These are phyloP conservation scores for Stegana nigrithorax DNA, from an alignment of 2,888 invertebrate species.

Conservation along the genomic window DNA sequence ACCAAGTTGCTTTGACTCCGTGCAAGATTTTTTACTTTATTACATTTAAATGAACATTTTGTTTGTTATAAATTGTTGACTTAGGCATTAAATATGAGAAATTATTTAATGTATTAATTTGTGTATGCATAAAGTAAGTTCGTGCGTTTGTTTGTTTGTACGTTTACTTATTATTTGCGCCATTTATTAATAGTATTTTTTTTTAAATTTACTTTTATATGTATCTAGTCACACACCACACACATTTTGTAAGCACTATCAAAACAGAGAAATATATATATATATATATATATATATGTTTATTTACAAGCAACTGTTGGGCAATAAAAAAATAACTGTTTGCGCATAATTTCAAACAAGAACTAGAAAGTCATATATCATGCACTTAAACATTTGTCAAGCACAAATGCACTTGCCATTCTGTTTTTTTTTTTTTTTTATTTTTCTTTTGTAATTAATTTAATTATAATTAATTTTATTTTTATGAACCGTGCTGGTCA, in stretches of 20 bases:
- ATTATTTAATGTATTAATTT: conserved; percentile 13
- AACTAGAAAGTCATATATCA: neutral
- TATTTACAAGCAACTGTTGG: too few species aligned
- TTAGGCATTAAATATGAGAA: conserved; percentile 23
- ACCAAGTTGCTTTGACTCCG: too few species aligned
- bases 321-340: conserved; percentile 23
- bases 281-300: too few species aligned
- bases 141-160: too few species aligned
- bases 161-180: too few species aligned
- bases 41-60: conserved; percentile 2
- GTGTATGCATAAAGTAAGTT: too few species aligned
- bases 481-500: neutral
- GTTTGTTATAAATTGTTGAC: neutral
- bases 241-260: neutral
- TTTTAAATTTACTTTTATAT: conserved; percentile 5
- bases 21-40: too few species aligned
- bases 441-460: neutral
- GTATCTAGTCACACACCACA: conserved; percentile 12
- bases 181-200: conserved; percentile 15
- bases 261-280: conserved; percentile 20
- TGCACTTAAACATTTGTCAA: conserved; percentile 12
- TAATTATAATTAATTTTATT: conserved; percentile 9
- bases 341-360: too few species aligned
- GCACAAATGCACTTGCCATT: conserved; percentile 31
- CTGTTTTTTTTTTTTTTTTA: neutral